These are phyloP conservation scores for Drosophila rhopaloa DNA, from an alignment of 1,140 invertebrate genomes.

Conservation along the genomic window DNA sequence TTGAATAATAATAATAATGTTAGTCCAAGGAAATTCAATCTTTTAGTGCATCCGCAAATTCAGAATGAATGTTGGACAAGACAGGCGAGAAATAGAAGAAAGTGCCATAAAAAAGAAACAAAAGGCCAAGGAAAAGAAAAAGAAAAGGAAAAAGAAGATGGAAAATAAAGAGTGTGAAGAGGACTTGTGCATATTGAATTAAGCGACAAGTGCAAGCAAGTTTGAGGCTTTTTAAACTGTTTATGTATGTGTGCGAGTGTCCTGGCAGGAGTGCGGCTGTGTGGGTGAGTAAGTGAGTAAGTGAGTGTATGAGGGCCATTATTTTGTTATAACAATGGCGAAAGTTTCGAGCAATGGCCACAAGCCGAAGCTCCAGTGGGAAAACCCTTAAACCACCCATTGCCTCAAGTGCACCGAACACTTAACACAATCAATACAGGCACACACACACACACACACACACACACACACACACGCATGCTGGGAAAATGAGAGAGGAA, in stretches of 20 bases:
- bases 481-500: conserved; percentile 50
- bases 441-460: conserved; percentile 33
- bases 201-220: conserved; percentile 77
- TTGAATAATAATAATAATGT: no score
- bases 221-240: conserved; percentile 81
- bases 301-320: conserved; percentile 66
- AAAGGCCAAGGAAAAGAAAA: conserved; percentile 32
- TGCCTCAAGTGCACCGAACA: conserved; percentile 58
- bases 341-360: conserved; percentile 64
- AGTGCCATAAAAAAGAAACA: conserved; percentile 57
- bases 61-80: background rate
- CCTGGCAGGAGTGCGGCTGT: conserved; percentile 6
- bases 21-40: background rate
- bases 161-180: conserved; percentile 31
- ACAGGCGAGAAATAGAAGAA: conserved; percentile 7
- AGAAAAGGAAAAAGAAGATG: conserved; percentile 1
- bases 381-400: background rate
- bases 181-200: conserved; percentile 78
- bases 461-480: conserved; percentile 13
- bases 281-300: conserved; percentile 25
- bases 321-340: conserved; percentile 80
- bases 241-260: conserved; percentile 40
- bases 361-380: conserved; percentile 18
- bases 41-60: background rate
- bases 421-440: conserved; percentile 74